These are phyloP conservation scores for Phyllostomus discolor DNA, from an alignment of 2,113 vertebrate genomes.

Conservation along the genomic window DNA sequence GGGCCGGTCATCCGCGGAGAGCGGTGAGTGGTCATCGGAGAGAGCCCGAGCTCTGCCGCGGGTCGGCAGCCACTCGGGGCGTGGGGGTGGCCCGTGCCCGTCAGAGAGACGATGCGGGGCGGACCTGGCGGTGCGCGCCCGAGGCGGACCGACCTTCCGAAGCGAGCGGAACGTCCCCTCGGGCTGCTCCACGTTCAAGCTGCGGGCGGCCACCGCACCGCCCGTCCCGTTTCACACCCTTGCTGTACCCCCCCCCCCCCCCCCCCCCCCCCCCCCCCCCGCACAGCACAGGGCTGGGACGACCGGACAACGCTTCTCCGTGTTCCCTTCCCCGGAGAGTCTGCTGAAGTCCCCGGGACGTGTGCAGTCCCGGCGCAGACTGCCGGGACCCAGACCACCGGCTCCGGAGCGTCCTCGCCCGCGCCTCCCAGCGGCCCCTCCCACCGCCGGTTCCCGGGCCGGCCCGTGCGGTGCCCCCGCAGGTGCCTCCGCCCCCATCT, in stretches of 20 bases:
- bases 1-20: background rate
- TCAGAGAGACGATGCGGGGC: background rate
- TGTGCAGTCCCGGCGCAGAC: background rate
- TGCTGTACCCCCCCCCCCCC: background rate
- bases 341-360: background rate
- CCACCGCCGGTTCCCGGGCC: background rate
- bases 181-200: background rate
- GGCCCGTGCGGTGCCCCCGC: accelerated
- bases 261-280: background rate
- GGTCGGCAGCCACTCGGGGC: background rate
- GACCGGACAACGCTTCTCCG: background rate
- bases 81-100: background rate
- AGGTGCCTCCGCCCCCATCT: background rate
- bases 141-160: background rate
- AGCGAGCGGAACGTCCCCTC: background rate
- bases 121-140: background rate
- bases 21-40: accelerated
- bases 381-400: background rate
- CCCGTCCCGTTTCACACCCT: too few species aligned
- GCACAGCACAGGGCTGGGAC: background rate
- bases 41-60: background rate
- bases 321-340: background rate
- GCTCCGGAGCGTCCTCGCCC: background rate
- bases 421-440: background rate
- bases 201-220: background rate